A percentile compares a stretch with the other conserved stretches of the same genome.
These are phyloP conservation scores for Eurosta solidaginis DNA, from an alignment of 1,140 invertebrate genomes.

Conservation along the genomic window DNA sequence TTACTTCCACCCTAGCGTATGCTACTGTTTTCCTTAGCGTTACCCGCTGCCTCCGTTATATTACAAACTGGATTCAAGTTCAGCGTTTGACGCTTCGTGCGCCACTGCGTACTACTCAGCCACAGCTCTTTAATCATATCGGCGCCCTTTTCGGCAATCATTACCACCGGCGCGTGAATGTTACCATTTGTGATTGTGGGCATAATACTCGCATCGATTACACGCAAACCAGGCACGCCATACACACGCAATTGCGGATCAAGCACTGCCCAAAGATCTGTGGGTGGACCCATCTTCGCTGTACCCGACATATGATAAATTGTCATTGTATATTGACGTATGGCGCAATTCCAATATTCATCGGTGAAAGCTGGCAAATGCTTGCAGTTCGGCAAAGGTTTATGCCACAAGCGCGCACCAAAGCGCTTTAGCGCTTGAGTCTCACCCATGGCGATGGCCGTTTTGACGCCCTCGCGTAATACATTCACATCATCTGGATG, in stretches of 20 bases:
- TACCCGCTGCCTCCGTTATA: not conserved
- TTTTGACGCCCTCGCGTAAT: conserved; percentile 82
- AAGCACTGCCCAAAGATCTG: conserved; percentile 80
- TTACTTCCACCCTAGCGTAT: not conserved
- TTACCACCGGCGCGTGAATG: conserved; percentile 84
- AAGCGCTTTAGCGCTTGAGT: conserved; percentile 74
- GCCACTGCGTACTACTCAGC: conserved; percentile 53
- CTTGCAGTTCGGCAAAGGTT: conserved; percentile 77
- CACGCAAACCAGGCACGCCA: conserved; percentile 73
- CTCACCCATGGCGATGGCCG: conserved; percentile 77
- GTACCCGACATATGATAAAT: conserved; percentile 86
- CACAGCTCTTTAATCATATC: conserved; percentile 82
- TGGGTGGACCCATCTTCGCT: conserved; percentile 81
- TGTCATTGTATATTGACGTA: conserved; percentile 82
- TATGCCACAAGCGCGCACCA: conserved; percentile 74
- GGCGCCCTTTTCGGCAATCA: conserved; percentile 92
- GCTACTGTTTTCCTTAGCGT: not conserved
- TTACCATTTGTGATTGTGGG: conserved; percentile 78
- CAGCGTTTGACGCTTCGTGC: not conserved
- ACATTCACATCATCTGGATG: conserved; percentile 80
- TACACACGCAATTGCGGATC: conserved; percentile 79
- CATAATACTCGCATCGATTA: conserved; percentile 60
- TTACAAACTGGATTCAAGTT: not conserved
- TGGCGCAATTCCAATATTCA: conserved; percentile 81
- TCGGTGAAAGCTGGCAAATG: conserved; percentile 76